These are phyloP conservation scores for Mizuhopecten yessoensis DNA, from an alignment of 1,140 invertebrate genomes.

Conservation along the genomic window DNA sequence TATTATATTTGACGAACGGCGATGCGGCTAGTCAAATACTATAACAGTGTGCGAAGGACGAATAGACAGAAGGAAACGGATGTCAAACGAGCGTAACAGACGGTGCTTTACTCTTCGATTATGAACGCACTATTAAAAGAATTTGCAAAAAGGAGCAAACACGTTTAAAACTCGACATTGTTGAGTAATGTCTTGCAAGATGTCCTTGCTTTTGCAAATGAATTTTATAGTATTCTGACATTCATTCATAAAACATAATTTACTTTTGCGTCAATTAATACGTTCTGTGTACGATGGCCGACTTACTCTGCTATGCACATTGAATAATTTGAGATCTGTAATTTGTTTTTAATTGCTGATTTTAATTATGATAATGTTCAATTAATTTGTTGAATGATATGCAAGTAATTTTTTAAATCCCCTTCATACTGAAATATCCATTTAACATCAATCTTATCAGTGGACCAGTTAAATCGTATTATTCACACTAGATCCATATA, in stretches of 20 bases:
- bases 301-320: background rate
- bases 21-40: too few relatives aligned
- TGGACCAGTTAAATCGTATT: background rate
- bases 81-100: too few relatives aligned
- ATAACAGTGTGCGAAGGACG: too few relatives aligned
- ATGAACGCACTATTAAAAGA: too few relatives aligned
- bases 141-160: too few relatives aligned
- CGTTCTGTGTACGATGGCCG: background rate
- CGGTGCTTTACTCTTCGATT: too few relatives aligned
- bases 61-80: too few relatives aligned
- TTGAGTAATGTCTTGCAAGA: too few relatives aligned
- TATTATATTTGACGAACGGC: too few relatives aligned
- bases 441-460: background rate
- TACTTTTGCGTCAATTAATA: background rate
- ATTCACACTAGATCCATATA: background rate
- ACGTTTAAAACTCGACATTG: too few relatives aligned
- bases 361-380: conserved; percentile 13
- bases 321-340: conserved; percentile 13
- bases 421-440: background rate
- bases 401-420: background rate
- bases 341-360: conserved; percentile 20
- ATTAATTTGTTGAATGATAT: conserved; percentile 40
- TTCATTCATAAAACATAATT: conserved; percentile 12
- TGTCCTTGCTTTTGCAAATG: too few relatives aligned
- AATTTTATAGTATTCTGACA: background rate